phyloP scores from a whole-genome alignment of 2,888 invertebrate genomes.

The Leptura quadrifasciata region DNA sequence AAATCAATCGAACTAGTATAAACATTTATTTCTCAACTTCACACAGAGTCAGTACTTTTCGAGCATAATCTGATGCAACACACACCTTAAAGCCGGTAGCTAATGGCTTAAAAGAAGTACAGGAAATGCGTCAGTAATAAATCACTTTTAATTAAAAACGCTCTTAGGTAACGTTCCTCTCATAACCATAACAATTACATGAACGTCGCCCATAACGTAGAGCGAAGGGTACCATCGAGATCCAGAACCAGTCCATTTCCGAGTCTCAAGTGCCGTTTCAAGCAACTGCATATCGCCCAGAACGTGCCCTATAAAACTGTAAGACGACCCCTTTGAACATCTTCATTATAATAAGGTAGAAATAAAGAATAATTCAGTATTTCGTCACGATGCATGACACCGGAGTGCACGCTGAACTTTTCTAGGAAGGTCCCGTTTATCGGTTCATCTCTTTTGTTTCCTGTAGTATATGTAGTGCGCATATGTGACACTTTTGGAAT shows the following conservation, averaged over 20 bases:
- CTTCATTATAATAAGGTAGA: slow-evolving; percentile 49
- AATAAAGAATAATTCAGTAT: slow-evolving; percentile 41
- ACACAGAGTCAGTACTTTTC: too few species aligned
- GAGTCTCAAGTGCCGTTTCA: slow-evolving; percentile 48
- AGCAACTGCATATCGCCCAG: slow-evolving; percentile 18
- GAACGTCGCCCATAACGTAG: slow-evolving; percentile 26
- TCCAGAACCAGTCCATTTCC: slow-evolving; percentile 50
- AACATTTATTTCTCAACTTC: too few species aligned
- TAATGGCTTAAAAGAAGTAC: background rate
- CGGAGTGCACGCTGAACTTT: slow-evolving; percentile 34
- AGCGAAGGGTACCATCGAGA: slow-evolving; percentile 19
- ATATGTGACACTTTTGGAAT: slow-evolving; percentile 55
- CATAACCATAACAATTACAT: slow-evolving; percentile 44
- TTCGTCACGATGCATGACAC: slow-evolving; percentile 48
- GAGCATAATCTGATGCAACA: background rate
- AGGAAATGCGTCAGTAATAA: slow-evolving; percentile 18
- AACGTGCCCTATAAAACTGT: slow-evolving; percentile 52
- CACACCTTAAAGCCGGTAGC: background rate
- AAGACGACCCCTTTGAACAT: slow-evolving; percentile 47
- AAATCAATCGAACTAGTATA: too few species aligned
- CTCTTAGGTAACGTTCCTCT: slow-evolving; percentile 33
- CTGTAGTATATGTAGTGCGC: slow-evolving; percentile 43
- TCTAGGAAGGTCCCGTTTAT: slow-evolving; percentile 55
- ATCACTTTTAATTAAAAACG: slow-evolving; percentile 34
- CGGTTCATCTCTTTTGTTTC: slow-evolving; percentile 49